Evolutionary conservation across 2,113 vertebrate species (phyloP).

Genomic region (Menura novaehollandiae): DNA sequence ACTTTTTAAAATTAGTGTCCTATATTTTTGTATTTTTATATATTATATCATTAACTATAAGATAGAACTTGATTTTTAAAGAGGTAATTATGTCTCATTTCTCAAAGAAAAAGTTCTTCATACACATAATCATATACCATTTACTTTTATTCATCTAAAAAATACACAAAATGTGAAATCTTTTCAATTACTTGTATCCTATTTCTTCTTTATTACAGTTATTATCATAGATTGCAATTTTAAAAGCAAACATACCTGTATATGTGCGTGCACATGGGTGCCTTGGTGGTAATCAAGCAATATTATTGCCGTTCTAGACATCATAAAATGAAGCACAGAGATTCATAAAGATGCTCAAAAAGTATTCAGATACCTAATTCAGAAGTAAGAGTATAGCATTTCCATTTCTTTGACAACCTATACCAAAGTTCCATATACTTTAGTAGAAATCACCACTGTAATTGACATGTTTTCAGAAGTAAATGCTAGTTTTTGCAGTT

Average conservation of each 20-base stretch:
- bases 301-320: not conserved
- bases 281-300: not conserved
- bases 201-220: not conserved
- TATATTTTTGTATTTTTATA: not conserved
- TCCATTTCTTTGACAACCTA: not conserved
- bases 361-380: not conserved
- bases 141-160: not conserved
- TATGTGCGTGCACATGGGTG: fast-evolving
- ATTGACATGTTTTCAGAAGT: not conserved
- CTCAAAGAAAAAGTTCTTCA: not conserved
- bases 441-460: not conserved
- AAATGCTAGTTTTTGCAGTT: not conserved
- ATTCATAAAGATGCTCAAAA: not conserved
- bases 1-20: not conserved
- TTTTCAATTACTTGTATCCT: not conserved
- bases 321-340: not conserved
- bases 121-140: not conserved
- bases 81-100: not conserved
- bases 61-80: not conserved
- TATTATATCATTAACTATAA: not conserved
- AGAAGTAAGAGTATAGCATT: not conserved
- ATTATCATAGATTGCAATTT: not conserved
- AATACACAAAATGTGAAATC: not conserved
- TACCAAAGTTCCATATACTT: not conserved
- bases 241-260: not conserved